phyloP scores from a whole-genome alignment of 2,113 vertebrate species.

The Amphiprion percula region DNA sequence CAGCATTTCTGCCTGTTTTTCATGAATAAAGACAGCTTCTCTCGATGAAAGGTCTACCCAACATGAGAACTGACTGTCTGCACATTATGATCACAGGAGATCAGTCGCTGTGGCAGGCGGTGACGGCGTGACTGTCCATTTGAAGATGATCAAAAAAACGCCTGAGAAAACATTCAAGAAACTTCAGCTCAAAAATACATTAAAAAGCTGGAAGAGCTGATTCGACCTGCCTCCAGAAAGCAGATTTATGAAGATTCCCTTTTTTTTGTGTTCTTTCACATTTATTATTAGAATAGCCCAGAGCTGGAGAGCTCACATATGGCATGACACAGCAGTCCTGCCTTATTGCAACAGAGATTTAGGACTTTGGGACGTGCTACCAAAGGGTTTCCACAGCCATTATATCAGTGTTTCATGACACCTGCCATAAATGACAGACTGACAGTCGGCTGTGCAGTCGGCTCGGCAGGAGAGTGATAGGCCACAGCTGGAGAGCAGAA shows the following conservation, averaged over 20 bases:
- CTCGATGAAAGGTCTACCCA: slow-evolving; percentile 54
- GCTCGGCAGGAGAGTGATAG: slow-evolving; percentile 54
- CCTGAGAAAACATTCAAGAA: slow-evolving; percentile 30
- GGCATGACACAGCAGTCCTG: slow-evolving; percentile 14
- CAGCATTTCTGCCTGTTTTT: slow-evolving; percentile 60
- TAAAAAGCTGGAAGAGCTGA: slow-evolving; percentile 22
- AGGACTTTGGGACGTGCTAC: slow-evolving; percentile 38
- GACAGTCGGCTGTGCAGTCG: slow-evolving; percentile 52
- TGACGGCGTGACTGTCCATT: slow-evolving; percentile 55
- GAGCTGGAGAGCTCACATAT: slow-evolving; percentile 25
- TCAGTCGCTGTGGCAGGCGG: slow-evolving; percentile 60
- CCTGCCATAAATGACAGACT: slow-evolving; percentile 70
- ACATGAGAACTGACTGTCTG: slow-evolving; percentile 71
- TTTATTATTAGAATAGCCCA: slow-evolving; percentile 53
- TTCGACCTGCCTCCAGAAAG: slow-evolving; percentile 23
- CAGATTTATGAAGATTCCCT: slow-evolving; percentile 39
- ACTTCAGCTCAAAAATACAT: slow-evolving; percentile 39
- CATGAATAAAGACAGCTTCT: slow-evolving; percentile 68
- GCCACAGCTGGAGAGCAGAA: slow-evolving; percentile 59
- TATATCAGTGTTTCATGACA: slow-evolving; percentile 74
- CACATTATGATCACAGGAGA: slow-evolving; percentile 75
- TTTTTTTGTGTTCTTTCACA: slow-evolving; percentile 44
- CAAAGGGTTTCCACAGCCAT: slow-evolving; percentile 49
- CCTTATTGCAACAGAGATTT: slow-evolving; percentile 43
- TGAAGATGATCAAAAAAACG: slow-evolving; percentile 46